phyloP scores from a whole-genome alignment of 2,797 vertebrate species.

The Danionella dracula region DNA sequence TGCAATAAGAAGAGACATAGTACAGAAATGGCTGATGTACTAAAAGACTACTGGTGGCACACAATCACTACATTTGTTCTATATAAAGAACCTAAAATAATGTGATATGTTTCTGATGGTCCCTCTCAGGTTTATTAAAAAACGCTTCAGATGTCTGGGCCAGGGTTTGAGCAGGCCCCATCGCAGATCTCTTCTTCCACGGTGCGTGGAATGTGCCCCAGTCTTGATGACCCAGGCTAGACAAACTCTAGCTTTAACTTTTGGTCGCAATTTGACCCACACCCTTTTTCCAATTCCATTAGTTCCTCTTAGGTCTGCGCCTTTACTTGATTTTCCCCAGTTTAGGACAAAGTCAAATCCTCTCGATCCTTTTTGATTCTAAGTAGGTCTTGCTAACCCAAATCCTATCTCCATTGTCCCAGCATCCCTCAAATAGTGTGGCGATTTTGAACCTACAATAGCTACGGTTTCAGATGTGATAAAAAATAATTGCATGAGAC shows the following conservation, averaged over 20 bases:
- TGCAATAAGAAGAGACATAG: too few relatives aligned
- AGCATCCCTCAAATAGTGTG: slow-evolving; percentile 12
- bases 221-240: neutral
- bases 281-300: slow-evolving; percentile 16
- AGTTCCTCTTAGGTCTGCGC: slow-evolving; percentile 2
- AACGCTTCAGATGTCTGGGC: slow-evolving; percentile 67
- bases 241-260: neutral
- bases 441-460: neutral
- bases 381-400: neutral
- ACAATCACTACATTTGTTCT: slow-evolving; percentile 5
- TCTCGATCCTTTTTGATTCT: neutral
- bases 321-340: slow-evolving; percentile 11
- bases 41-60: too few relatives aligned
- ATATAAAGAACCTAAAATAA: too few relatives aligned
- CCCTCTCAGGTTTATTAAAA: slow-evolving; percentile 64
- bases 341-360: neutral
- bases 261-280: neutral
- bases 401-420: neutral
- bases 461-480: neutral
- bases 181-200: slow-evolving; percentile 63
- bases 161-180: slow-evolving; percentile 52
- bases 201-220: slow-evolving; percentile 62
- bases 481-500: slow-evolving; percentile 6
- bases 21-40: too few relatives aligned
- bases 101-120: slow-evolving; percentile 45